phyloP scores from a whole-genome alignment of 2,113 vertebrate genomes.

The Petromus typicus region DNA sequence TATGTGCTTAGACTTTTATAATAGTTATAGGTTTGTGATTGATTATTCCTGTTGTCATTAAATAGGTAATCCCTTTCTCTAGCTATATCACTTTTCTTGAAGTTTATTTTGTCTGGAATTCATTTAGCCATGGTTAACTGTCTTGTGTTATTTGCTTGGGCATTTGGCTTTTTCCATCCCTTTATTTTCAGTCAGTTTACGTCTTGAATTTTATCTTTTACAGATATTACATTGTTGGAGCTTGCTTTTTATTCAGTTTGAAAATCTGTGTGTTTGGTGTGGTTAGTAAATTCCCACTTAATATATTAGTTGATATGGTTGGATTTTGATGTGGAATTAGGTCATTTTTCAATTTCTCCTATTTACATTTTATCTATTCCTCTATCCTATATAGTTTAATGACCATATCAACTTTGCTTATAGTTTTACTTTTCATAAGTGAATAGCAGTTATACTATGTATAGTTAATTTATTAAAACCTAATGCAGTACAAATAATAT shows the following conservation, averaged over 20 bases:
- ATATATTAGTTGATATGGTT: not conserved
- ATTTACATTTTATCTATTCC: not conserved
- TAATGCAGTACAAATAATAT: not conserved
- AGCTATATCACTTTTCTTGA: not conserved
- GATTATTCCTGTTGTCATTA: not conserved
- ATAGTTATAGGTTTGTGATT: not conserved
- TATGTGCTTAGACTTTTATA: not conserved
- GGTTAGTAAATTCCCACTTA: not conserved
- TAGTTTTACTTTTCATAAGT: not conserved
- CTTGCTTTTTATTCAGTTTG: not conserved
- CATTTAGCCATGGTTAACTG: not conserved
- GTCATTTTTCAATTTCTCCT: not conserved
- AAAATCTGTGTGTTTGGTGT: not conserved
- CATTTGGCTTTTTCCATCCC: not conserved
- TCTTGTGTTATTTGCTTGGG: not conserved
- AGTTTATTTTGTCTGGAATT: not conserved
- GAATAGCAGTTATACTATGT: not conserved
- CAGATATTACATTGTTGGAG: not conserved
- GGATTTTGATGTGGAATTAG: not conserved
- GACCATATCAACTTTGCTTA: not conserved
- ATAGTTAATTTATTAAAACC: not conserved
- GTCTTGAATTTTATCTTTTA: not conserved
- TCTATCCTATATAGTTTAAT: not conserved
- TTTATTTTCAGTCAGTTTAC: slow-evolving; percentile 29
- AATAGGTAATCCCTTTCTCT: not conserved